These are phyloP conservation scores for Solenopsis fugax DNA, from an alignment of 1,140 invertebrate genomes.

Conservation along the genomic window DNA sequence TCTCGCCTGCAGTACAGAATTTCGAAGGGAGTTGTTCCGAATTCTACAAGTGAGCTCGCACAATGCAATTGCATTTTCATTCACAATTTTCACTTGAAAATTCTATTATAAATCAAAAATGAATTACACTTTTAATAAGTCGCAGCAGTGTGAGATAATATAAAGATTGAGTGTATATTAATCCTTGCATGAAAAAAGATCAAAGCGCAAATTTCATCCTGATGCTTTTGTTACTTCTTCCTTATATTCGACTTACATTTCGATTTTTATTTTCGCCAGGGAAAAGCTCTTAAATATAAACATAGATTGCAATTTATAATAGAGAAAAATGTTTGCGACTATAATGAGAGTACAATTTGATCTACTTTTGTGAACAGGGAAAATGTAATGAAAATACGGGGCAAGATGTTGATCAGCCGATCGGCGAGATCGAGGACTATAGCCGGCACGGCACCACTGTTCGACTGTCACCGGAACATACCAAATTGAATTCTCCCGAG, in stretches of 20 bases:
- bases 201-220: no score
- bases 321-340: background rate
- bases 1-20: conserved; percentile 62
- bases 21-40: conserved; percentile 58
- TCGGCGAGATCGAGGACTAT: conserved; percentile 70
- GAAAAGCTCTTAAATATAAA: background rate
- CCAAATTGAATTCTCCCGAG: conserved; percentile 69
- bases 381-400: conserved; percentile 47
- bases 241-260: no score
- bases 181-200: background rate
- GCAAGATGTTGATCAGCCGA: conserved; percentile 60
- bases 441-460: conserved; percentile 69
- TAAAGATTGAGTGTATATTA: background rate
- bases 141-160: background rate
- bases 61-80: background rate
- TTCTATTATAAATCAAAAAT: background rate
- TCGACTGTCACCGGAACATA: conserved; percentile 69
- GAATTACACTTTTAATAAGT: conserved; percentile 8
- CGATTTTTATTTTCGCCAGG: no score
- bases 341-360: conserved; percentile 27
- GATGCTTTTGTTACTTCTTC: no score
- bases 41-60: conserved; percentile 49
- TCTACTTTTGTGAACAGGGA: conserved; percentile 26
- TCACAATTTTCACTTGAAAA: background rate
- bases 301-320: background rate